Conservation (phyloP, 1,140 invertebrate genomes). For the Ostrea denselamellosa region DNA sequence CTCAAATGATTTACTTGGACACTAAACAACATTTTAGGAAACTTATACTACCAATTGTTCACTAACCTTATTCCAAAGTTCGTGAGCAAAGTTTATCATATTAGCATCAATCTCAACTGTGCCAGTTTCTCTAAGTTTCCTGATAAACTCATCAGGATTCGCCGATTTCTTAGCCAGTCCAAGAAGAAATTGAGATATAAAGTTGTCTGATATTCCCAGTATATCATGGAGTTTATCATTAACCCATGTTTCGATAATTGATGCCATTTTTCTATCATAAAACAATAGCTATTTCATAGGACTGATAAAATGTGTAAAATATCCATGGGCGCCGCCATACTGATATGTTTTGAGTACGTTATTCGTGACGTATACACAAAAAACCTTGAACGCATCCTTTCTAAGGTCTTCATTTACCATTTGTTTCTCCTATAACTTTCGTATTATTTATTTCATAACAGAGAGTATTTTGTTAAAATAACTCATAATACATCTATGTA, state of each 20-base stretch:
- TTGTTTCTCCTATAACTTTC: too few relatives aligned
- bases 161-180: conserved; percentile 79
- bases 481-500: too few relatives aligned
- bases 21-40: too few relatives aligned
- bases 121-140: conserved; percentile 79
- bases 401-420: background rate
- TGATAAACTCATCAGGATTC: conserved; percentile 77
- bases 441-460: too few relatives aligned
- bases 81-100: conserved; percentile 76
- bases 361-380: background rate
- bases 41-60: background rate
- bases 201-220: conserved; percentile 81
- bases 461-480: too few relatives aligned
- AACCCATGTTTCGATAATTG: conserved; percentile 79
- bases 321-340: conserved; percentile 34
- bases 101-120: conserved; percentile 79
- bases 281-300: background rate
- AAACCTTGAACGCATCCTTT: background rate
- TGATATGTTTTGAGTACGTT: background rate
- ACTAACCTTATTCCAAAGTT: conserved; percentile 78
- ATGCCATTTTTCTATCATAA: background rate
- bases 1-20: too few relatives aligned
- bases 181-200: conserved; percentile 80
- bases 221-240: conserved; percentile 81
- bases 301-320: background rate